These are phyloP conservation scores for Gopherus flavomarginatus DNA, from an alignment of 2,113 vertebrate species.

Conservation along the genomic window DNA sequence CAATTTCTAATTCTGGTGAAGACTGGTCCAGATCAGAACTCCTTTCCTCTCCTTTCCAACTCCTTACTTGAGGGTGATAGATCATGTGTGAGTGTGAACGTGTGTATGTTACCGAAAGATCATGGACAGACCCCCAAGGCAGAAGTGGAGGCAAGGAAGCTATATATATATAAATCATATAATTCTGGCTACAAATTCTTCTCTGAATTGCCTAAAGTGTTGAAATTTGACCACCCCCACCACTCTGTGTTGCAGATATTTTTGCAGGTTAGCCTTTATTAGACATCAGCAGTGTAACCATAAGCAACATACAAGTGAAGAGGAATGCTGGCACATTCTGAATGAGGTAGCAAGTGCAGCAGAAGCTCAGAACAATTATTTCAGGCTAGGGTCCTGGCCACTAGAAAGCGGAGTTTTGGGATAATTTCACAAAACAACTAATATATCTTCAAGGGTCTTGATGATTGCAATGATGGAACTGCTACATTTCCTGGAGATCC, in stretches of 20 bases:
- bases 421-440: not conserved
- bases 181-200: not conserved
- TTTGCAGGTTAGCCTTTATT: not conserved
- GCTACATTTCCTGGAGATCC: not conserved
- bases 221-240: not conserved
- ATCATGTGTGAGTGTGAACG: not conserved
- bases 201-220: not conserved
- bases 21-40: constrained; percentile 49
- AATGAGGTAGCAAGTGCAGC: not conserved
- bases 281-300: not conserved
- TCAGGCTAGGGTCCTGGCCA: not conserved
- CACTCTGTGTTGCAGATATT: not conserved
- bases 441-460: not conserved
- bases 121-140: not conserved
- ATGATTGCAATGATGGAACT: fast-evolving
- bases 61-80: constrained; percentile 27
- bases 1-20: constrained; percentile 52
- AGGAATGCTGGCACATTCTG: not conserved
- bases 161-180: not conserved
- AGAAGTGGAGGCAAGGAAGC: not conserved
- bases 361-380: not conserved
- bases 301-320: fast-evolving
- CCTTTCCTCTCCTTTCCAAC: not conserved
- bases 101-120: not conserved
- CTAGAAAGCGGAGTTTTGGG: not conserved